phyloP scores from a whole-genome alignment of 1,140 invertebrate genomes.

The Adoxophyes honmai region DNA sequence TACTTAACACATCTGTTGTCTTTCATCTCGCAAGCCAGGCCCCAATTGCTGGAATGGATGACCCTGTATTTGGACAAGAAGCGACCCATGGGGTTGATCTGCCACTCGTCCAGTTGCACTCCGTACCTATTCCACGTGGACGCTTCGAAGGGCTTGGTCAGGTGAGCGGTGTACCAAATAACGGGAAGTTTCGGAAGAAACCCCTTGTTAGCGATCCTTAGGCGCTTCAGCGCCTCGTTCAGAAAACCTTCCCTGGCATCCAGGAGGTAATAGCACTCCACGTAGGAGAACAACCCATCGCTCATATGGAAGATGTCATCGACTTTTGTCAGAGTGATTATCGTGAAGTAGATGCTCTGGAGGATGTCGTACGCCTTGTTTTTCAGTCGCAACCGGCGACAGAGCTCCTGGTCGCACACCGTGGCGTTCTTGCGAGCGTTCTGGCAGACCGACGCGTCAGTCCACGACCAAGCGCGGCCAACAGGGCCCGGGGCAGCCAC shows the following conservation, averaged over 20 bases:
- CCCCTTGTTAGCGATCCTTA: slow-evolving; percentile 78
- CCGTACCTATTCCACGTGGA: slow-evolving; percentile 77
- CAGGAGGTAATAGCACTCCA: slow-evolving; percentile 80
- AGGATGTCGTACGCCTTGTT: slow-evolving; percentile 80
- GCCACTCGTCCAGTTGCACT: slow-evolving; percentile 78
- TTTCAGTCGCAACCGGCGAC: slow-evolving; percentile 81
- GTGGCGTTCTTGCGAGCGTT: slow-evolving; percentile 75
- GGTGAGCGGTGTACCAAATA: slow-evolving; percentile 44
- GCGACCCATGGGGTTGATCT: slow-evolving; percentile 46
- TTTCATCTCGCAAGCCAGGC: slow-evolving; percentile 84
- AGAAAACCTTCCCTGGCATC: slow-evolving; percentile 82
- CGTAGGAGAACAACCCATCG: slow-evolving; percentile 81
- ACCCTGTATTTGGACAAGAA: slow-evolving; percentile 79
- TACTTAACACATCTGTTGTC: slow-evolving; percentile 81
- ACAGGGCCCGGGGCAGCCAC: slow-evolving; percentile 88
- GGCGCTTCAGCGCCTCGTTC: slow-evolving; percentile 75
- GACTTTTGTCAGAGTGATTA: slow-evolving; percentile 78
- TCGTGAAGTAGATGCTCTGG: slow-evolving; percentile 76
- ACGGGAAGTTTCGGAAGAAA: slow-evolving; percentile 65
- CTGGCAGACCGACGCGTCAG: slow-evolving; percentile 85
- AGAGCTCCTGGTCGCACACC: slow-evolving; percentile 82
- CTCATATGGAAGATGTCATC: slow-evolving; percentile 83
- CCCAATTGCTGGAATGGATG: slow-evolving; percentile 86
- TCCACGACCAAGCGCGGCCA: slow-evolving; percentile 84
- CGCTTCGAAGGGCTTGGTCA: slow-evolving; percentile 32